Percentiles rank a stretch among this genome's conserved stretches.
phyloP scores from a whole-genome alignment of 2,113 vertebrate genomes.

The Romanogobio albipinnatus region DNA sequence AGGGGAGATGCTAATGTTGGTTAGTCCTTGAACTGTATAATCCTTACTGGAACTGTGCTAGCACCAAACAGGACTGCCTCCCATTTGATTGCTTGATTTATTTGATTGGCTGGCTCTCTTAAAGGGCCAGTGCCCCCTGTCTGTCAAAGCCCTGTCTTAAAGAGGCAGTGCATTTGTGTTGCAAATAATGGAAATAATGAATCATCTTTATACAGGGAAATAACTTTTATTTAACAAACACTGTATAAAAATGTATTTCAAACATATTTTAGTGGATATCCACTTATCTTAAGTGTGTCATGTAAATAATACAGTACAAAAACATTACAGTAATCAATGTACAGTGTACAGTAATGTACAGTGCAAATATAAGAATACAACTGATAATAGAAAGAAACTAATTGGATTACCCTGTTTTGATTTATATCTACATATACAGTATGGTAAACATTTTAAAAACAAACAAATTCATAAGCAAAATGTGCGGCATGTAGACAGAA shows the following conservation, averaged over 20 bases:
- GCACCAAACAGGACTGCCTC: not conserved
- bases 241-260: not conserved
- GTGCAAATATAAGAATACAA: conserved; percentile 12
- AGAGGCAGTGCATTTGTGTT: not conserved
- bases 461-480: not conserved
- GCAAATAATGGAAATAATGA: not conserved
- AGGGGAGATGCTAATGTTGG: not conserved
- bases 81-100: not conserved
- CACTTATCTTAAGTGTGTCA: not conserved
- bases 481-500: conserved; percentile 23
- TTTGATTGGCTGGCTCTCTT: not conserved
- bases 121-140: not conserved
- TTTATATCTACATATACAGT: not conserved
- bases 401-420: not conserved
- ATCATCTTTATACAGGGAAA: not conserved
- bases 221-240: not conserved
- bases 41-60: not conserved
- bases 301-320: not conserved
- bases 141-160: not conserved
- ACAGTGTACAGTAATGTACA: conserved; percentile 22
- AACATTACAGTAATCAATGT: not conserved
- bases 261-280: not conserved
- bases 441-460: too few relatives aligned
- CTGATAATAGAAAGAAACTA: not conserved
- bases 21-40: not conserved